A percentile compares a stretch with the other conserved stretches of the same genome.
phyloP scores from a whole-genome alignment of 2,888 invertebrate species.

The Bellardia pandia region DNA sequence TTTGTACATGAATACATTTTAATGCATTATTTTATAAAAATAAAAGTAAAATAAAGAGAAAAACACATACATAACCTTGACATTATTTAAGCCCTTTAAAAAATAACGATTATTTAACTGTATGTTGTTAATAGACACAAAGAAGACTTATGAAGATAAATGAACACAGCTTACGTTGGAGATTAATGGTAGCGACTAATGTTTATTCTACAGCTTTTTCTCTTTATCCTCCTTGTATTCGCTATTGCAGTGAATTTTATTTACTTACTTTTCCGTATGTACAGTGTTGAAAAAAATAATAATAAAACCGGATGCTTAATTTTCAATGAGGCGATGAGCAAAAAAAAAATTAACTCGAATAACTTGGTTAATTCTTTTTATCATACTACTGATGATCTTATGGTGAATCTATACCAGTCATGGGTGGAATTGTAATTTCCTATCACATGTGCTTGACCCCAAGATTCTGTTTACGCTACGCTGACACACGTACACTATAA shows the following conservation, averaged over 20 bases:
- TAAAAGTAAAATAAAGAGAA: not conserved
- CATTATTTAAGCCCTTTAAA: conserved; percentile 60
- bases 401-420: too few species aligned
- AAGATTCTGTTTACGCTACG: too few species aligned
- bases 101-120: conserved; percentile 65
- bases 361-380: too few species aligned
- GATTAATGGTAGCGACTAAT: conserved; percentile 71
- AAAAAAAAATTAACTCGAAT: too few species aligned
- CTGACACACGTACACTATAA: too few species aligned
- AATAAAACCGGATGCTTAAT: too few species aligned
- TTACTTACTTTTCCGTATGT: not conserved
- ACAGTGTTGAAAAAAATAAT: not conserved
- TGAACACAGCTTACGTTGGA: conserved; percentile 68
- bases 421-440: too few species aligned
- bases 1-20: not conserved
- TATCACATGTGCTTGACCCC: too few species aligned
- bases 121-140: conserved; percentile 65
- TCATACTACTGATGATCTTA: too few species aligned
- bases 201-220: conserved; percentile 42
- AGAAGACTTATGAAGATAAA: conserved; percentile 72
- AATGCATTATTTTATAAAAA: conserved; percentile 14
- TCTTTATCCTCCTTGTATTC: conserved; percentile 13
- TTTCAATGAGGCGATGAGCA: too few species aligned
- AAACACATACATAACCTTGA: conserved; percentile 59
- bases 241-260: conserved; percentile 42